These are phyloP conservation scores for Myotis pilosus DNA, from an alignment of 2,797 vertebrate species.

Conservation along the genomic window DNA sequence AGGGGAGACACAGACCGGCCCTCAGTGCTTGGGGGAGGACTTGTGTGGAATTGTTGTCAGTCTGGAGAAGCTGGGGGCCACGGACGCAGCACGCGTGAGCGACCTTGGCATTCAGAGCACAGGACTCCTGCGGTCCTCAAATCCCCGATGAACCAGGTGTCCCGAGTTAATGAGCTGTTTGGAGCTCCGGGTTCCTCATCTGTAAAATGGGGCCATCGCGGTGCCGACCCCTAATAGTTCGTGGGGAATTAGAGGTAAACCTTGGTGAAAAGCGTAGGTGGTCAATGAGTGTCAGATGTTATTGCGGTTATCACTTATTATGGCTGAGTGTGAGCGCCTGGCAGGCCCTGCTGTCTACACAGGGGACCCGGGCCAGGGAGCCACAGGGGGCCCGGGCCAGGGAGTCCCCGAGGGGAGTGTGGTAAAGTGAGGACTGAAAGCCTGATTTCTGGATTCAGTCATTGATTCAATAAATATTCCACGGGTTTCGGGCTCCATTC, in stretches of 20 bases:
- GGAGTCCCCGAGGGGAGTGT: neutral
- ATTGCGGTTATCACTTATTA: neutral
- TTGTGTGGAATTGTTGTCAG: neutral
- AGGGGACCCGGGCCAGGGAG: neutral
- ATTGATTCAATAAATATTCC: neutral
- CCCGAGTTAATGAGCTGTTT: neutral
- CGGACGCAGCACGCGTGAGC: neutral
- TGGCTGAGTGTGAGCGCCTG: neutral
- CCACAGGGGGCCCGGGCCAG: neutral
- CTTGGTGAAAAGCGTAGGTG: neutral
- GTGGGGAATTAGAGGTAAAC: neutral
- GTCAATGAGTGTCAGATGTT: neutral
- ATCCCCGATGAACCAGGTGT: neutral
- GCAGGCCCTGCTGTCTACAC: neutral
- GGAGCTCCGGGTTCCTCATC: neutral
- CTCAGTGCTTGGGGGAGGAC: neutral
- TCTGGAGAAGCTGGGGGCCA: neutral
- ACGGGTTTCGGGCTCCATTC: neutral
- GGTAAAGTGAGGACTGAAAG: neutral
- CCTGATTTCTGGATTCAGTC: neutral
- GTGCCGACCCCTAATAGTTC: too few relatives aligned
- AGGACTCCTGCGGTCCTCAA: neutral
- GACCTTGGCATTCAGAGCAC: rapidly evolving
- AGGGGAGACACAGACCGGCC: neutral
- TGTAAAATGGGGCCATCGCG: neutral